phyloP scores from a whole-genome alignment of 2,113 vertebrate genomes.

The Crotalus helleri region DNA sequence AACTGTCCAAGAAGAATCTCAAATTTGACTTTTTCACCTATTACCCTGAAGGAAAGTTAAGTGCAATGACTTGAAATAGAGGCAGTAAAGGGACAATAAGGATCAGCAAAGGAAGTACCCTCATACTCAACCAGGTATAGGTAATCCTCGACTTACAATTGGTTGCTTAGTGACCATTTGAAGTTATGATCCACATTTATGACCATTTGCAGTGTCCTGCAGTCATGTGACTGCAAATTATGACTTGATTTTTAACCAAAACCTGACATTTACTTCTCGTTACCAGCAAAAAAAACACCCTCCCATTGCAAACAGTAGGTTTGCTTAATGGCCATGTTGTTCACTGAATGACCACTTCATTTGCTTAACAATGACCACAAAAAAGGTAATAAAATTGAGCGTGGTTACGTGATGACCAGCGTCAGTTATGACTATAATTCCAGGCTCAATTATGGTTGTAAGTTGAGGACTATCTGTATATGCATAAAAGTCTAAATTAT shows the following conservation, averaged over 20 bases:
- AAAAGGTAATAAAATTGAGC: too few relatives aligned
- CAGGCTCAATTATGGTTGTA: too few relatives aligned
- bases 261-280: not conserved
- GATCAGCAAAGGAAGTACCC: not conserved
- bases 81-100: not conserved
- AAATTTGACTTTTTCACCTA: not conserved
- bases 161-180: not conserved
- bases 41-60: not conserved
- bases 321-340: too few relatives aligned
- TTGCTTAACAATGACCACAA: too few relatives aligned
- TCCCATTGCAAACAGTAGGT: too few relatives aligned
- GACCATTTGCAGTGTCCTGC: not conserved
- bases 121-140: not conserved
- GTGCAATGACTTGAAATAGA: not conserved
- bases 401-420: too few relatives aligned
- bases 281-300: too few relatives aligned
- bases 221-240: too few relatives aligned
- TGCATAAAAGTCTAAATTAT: not conserved
- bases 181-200: not conserved
- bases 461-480: not conserved
- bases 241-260: not conserved
- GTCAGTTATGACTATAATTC: too few relatives aligned
- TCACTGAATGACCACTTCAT: too few relatives aligned
- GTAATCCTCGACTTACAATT: not conserved
- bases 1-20: not conserved